Conservation (phyloP, 2,113 vertebrate genomes). For the Ellobius talpinus region DNA sequence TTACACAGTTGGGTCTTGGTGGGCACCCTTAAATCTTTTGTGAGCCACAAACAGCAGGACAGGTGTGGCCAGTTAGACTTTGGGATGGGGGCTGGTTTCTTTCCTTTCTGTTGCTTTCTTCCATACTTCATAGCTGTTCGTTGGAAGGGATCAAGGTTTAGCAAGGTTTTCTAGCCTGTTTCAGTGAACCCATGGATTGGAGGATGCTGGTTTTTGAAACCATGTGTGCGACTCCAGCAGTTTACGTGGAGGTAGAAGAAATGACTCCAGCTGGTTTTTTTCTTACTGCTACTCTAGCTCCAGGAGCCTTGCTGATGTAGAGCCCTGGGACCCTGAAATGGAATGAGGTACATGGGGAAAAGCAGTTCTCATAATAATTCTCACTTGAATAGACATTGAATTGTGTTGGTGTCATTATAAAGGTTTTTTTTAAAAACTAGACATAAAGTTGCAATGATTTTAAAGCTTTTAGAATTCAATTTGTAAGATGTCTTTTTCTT, state of each 20-base stretch:
- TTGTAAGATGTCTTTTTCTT: neutral
- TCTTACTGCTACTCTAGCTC: neutral
- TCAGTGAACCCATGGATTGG: neutral
- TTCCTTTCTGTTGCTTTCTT: neutral
- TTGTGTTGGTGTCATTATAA: neutral
- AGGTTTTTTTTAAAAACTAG: neutral
- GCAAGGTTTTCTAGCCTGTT: neutral
- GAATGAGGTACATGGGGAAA: neutral
- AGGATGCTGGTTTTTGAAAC: neutral
- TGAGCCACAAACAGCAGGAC: neutral
- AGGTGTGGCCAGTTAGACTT: neutral
- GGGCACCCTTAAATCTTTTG: neutral
- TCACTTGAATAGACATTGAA: neutral
- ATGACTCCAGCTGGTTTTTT: neutral
- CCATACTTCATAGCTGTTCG: neutral
- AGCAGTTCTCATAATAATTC: neutral
- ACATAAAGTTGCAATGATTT: constrained; percentile 9
- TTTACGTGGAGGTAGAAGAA: neutral
- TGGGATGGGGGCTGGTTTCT: neutral
- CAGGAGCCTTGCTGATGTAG: neutral
- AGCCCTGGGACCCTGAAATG: neutral
- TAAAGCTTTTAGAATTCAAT: constrained; percentile 50
- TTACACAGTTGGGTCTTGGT: neutral
- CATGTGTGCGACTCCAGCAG: neutral
- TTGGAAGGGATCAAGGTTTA: neutral